These are phyloP conservation scores for Aplocera efformata DNA, from an alignment of 2,888 invertebrate genomes.

Conservation along the genomic window DNA sequence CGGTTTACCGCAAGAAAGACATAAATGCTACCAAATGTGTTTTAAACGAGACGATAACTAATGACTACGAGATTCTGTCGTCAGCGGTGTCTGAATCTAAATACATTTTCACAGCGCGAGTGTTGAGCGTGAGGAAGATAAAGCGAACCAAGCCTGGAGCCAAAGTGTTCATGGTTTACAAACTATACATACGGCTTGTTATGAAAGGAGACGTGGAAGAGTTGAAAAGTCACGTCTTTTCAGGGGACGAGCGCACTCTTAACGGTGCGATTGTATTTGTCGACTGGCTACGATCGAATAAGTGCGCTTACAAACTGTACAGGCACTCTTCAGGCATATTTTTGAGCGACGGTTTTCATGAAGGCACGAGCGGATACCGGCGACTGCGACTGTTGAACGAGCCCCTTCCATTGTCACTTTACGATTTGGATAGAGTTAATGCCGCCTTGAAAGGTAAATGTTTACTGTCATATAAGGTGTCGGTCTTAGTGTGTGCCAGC, in stretches of 20 bases:
- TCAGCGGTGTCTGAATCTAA: constrained; percentile 77
- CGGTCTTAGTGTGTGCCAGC: constrained; percentile 49
- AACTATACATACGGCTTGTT: constrained; percentile 66
- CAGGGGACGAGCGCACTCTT: constrained; percentile 63
- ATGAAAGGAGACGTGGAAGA: constrained; percentile 70
- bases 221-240: constrained; percentile 62
- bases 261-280: constrained; percentile 73
- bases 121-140: constrained; percentile 73
- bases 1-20: constrained; percentile 67
- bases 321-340: constrained; percentile 76
- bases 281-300: constrained; percentile 70
- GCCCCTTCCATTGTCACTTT: constrained; percentile 73
- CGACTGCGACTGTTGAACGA: constrained; percentile 71
- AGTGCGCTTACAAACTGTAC: constrained; percentile 72
- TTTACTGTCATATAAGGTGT: constrained; percentile 61
- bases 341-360: constrained; percentile 69
- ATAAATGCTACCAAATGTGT: constrained; percentile 71
- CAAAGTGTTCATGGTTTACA: constrained; percentile 72
- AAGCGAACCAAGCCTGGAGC: constrained; percentile 60
- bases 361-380: constrained; percentile 52
- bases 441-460: constrained; percentile 77
- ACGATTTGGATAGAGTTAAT: constrained; percentile 76
- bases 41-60: constrained; percentile 78
- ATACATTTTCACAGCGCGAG: constrained; percentile 75
- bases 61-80: constrained; percentile 78